Conservation (phyloP, 2,888 invertebrate species). For the Myopa tessellatipennis region DNA sequence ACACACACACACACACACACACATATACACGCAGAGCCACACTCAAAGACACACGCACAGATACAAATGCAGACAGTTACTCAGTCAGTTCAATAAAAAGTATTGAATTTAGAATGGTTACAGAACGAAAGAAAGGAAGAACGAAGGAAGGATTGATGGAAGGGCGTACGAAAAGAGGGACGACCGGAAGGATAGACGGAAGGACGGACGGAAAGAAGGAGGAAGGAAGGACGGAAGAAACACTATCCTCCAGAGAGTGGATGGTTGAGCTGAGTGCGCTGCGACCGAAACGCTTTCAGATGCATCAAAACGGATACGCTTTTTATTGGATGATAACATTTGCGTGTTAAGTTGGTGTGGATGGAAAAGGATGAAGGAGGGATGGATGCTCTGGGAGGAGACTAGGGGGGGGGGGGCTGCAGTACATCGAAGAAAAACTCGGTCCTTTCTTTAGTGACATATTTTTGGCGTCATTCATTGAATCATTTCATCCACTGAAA, state of each 20-base stretch:
- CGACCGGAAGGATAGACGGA: not conserved
- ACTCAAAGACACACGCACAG: not conserved
- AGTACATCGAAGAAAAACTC: not conserved
- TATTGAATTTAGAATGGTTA: not conserved
- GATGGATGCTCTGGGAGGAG: not conserved
- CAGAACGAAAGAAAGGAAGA: no score
- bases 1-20: not conserved
- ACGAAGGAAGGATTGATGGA: no score
- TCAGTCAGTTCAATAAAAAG: not conserved
- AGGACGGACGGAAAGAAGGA: no score
- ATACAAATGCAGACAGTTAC: not conserved
- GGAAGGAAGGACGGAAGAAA: not conserved
- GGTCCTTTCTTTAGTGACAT: not conserved
- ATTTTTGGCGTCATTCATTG: slow-evolving; percentile 5
- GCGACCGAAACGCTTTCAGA: not conserved
- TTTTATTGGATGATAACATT: not conserved
- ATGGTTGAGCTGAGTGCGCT: slow-evolving; percentile 1
- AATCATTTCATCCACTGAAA: not conserved
- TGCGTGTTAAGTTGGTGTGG: not conserved
- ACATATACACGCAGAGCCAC: not conserved
- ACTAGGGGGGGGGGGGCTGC: not conserved
- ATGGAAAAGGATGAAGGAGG: not conserved
- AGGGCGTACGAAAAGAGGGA: no score
- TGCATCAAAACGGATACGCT: not conserved
- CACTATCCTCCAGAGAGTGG: not conserved